A percentile compares a stretch with the other conserved stretches of the same genome.
Conservation (phyloP, 2,797 vertebrate species). For the Darevskia mixta region DNA sequence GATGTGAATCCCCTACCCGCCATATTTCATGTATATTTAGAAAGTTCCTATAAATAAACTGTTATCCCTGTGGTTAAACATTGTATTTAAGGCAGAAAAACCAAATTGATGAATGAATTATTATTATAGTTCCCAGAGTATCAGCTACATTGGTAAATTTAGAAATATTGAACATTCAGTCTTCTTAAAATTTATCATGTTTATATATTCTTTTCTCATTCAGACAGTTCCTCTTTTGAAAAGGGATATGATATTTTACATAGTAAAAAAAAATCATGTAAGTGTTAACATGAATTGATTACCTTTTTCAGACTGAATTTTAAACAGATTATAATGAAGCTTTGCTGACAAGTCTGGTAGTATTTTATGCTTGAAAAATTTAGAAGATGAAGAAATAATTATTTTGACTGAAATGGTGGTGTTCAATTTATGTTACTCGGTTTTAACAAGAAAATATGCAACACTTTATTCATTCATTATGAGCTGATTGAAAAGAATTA, state of each 20-base stretch:
- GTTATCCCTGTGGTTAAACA: not conserved
- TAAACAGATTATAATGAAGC: constrained; percentile 60
- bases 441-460: constrained; percentile 60
- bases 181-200: constrained; percentile 35
- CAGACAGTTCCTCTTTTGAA: constrained; percentile 54
- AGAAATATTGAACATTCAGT: constrained; percentile 71
- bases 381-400: constrained; percentile 72
- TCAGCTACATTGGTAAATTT: constrained; percentile 45
- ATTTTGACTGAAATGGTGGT: constrained; percentile 64
- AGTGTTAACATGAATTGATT: constrained; percentile 65
- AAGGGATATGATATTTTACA: constrained; percentile 51
- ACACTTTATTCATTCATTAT: constrained; percentile 58
- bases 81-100: not conserved
- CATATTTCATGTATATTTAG: constrained; percentile 11
- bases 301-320: constrained; percentile 69
- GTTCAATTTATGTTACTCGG: constrained; percentile 70
- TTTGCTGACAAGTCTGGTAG: constrained; percentile 64
- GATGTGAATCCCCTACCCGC: not conserved
- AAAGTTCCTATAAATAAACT: not conserved
- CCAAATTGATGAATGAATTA: constrained; percentile 32
- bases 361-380: constrained; percentile 73
- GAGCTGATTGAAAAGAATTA: constrained; percentile 59
- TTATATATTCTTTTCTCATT: not conserved
- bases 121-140: constrained; percentile 45
- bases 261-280: constrained; percentile 60